Percentiles rank a stretch among this genome's conserved stretches.
These are phyloP conservation scores for Eueremaeus valkanovi DNA, from an alignment of 2,888 invertebrate genomes.

Conservation along the genomic window DNA sequence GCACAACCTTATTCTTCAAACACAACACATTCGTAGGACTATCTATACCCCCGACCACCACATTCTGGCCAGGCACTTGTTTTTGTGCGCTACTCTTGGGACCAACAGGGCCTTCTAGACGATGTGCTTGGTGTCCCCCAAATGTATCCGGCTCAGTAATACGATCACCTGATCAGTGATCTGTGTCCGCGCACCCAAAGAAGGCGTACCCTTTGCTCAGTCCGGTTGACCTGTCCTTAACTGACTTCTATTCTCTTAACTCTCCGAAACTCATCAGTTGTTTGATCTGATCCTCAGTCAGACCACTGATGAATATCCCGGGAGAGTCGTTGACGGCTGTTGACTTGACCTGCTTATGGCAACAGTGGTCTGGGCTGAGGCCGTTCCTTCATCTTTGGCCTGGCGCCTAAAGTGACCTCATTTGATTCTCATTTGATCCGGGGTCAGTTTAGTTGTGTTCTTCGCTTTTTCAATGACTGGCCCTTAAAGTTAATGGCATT, in stretches of 20 bases:
- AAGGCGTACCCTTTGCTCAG: constrained; percentile 99
- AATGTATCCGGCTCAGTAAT: too few relatives aligned
- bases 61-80: constrained; percentile 88
- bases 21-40: constrained; percentile 80
- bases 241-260: constrained; percentile 95
- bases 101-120: constrained; percentile 95
- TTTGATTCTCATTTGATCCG: too few relatives aligned
- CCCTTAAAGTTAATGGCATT: constrained; percentile 98
- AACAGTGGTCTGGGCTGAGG: constrained; percentile 68
- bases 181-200: constrained; percentile 93
- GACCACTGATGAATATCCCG: constrained; percentile 96
- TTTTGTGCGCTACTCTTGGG: constrained; percentile 79
- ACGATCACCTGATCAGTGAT: constrained; percentile 87
- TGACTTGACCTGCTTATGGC: constrained; percentile 66
- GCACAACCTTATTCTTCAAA: constrained; percentile 93
- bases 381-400: constrained; percentile 89
- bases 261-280: constrained; percentile 97
- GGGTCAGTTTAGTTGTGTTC: too few relatives aligned
- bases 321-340: constrained; percentile 95
- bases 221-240: constrained; percentile 95
- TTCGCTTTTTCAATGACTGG: constrained; percentile 92
- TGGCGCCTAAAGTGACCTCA: constrained; percentile 97
- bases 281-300: constrained; percentile 96
- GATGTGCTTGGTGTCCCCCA: constrained; percentile 96
- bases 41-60: constrained; percentile 68